Evolutionary conservation across 53 echinoderm and acorn worm genomes (phyloP).

Genomic region (Zoroaster sp.): DNA sequence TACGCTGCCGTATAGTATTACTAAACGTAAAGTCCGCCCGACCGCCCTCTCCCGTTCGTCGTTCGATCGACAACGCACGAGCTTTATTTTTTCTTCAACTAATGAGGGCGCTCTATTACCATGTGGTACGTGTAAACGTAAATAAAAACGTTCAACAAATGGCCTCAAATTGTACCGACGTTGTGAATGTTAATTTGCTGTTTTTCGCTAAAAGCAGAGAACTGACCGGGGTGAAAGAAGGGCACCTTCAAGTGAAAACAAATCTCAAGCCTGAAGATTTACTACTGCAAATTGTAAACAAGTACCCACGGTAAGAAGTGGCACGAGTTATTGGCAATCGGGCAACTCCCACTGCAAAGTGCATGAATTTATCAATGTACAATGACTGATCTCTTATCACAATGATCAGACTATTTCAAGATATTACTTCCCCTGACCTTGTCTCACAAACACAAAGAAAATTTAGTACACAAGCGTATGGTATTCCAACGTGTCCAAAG

Average conservation of each 20-base stretch:
- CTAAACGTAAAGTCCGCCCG: background rate
- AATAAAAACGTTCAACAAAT: background rate
- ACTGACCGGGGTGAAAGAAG: slow-evolving; percentile 73
- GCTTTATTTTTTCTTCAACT: background rate
- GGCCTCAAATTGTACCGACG: background rate
- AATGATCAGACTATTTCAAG: too few relatives aligned
- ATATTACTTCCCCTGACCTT: too few relatives aligned
- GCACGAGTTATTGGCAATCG: too few relatives aligned
- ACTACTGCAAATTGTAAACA: slow-evolving; percentile 39
- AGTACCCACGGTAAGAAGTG: slow-evolving; percentile 73
- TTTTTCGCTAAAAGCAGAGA: slow-evolving; percentile 94
- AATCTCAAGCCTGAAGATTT: slow-evolving; percentile 20
- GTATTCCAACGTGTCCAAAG: too few relatives aligned
- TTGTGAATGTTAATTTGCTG: slow-evolving; percentile 65
- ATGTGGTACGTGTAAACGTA: background rate
- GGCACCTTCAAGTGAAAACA: slow-evolving; percentile 25
- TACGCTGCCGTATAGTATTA: slow-evolving; percentile 15
- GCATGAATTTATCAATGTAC: too few relatives aligned
- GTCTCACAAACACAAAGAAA: too few relatives aligned
- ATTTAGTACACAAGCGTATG: too few relatives aligned
- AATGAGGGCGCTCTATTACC: slow-evolving; percentile 17
- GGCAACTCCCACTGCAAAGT: too few relatives aligned
- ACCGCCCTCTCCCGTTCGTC: background rate
- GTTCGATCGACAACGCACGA: background rate
- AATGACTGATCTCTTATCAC: too few relatives aligned